These are phyloP conservation scores for Drosophila limbata DNA, from an alignment of 2,888 invertebrate species.

Conservation along the genomic window DNA sequence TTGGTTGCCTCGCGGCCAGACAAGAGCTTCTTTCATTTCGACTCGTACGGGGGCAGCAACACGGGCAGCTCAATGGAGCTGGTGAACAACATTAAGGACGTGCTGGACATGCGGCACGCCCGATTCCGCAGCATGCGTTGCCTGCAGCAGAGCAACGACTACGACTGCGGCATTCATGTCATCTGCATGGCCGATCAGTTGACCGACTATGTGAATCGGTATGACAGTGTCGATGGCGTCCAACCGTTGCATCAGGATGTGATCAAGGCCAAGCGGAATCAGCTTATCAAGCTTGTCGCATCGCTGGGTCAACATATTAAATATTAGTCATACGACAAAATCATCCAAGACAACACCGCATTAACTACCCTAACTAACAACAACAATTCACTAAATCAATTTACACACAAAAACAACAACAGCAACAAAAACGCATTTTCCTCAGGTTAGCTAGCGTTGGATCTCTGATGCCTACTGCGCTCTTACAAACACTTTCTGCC, in stretches of 20 bases:
- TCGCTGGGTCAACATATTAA: conserved; percentile 83
- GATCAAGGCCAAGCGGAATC: conserved; percentile 88
- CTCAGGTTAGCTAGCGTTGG: conserved; percentile 11
- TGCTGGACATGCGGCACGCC: conserved; percentile 79
- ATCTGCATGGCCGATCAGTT: conserved; percentile 91
- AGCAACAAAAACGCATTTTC: conserved; percentile 28
- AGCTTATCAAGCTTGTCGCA: conserved; percentile 88
- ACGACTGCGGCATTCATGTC: conserved; percentile 96
- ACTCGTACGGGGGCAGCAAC: conserved; percentile 90
- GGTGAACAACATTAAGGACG: conserved; percentile 86
- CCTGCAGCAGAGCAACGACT: conserved; percentile 92
- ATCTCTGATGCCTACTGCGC: background rate
- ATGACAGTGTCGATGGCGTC: conserved; percentile 77
- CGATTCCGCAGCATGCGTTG: conserved; percentile 87
- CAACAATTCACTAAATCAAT: background rate
- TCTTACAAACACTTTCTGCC: background rate
- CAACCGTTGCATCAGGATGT: conserved; percentile 85
- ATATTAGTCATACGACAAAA: background rate
- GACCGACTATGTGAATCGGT: conserved; percentile 82
- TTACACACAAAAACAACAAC: background rate
- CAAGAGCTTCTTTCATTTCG: conserved; percentile 91
- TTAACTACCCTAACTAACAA: background rate
- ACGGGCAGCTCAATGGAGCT: conserved; percentile 88
- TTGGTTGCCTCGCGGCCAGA: conserved; percentile 92
- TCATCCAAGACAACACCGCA: background rate